Evolutionary conservation across 1,140 invertebrate genomes (phyloP).

Genomic region (Philopotamus ludificatus): DNA sequence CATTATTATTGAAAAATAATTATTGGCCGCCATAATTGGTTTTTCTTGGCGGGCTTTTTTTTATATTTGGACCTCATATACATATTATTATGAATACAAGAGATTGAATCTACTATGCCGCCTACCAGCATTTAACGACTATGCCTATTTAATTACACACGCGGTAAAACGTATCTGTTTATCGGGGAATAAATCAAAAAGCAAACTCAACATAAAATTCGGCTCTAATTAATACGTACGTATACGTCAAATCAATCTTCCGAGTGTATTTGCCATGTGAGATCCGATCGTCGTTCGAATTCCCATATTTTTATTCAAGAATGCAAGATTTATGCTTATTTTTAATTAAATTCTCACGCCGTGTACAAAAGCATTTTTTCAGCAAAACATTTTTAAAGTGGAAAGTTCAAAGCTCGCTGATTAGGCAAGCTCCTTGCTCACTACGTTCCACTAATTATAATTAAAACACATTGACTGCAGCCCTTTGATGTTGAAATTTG

Average conservation of each 20-base stretch:
- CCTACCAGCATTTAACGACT: conserved; percentile 3
- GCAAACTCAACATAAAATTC: no score
- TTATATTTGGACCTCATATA: conserved; percentile 16
- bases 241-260: no score
- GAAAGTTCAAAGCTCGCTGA: no score
- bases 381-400: no score
- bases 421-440: no score
- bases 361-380: no score
- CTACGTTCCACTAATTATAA: no score
- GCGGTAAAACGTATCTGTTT: conserved; percentile 30
- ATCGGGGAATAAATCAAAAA: conserved; percentile 27
- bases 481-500: no score
- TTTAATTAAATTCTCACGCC: no score
- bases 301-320: conserved; percentile 11
- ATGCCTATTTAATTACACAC: conserved; percentile 34
- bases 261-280: not conserved
- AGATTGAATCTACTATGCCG: conserved; percentile 15
- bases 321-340: no score
- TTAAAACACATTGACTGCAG: no score
- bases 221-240: no score
- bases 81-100: conserved; percentile 3
- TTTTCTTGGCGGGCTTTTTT: conserved; percentile 9
- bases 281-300: not conserved
- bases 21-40: conserved; percentile 22
- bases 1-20: conserved; percentile 17